These are phyloP conservation scores for Torymus tubicola DNA, from an alignment of 2,888 invertebrate species.

Conservation along the genomic window DNA sequence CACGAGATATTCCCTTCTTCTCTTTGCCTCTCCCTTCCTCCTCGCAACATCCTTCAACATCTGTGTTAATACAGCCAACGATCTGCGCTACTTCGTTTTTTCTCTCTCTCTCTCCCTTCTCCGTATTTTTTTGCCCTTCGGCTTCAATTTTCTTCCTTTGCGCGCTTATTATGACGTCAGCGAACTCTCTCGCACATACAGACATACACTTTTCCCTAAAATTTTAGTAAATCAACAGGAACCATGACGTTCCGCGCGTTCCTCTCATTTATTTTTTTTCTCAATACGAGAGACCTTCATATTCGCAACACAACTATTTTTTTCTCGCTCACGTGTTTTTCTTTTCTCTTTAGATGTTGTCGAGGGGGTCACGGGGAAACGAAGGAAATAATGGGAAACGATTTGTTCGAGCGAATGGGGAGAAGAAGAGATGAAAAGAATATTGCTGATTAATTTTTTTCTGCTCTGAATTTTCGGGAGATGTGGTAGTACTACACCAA, in stretches of 20 bases:
- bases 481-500: too few species aligned
- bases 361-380: neutral
- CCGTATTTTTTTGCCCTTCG: neutral
- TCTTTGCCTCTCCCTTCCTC: neutral
- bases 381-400: conserved; percentile 27
- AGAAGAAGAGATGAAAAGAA: neutral
- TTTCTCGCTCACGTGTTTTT: neutral
- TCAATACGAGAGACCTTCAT: too few species aligned
- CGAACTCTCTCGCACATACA: neutral
- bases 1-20: neutral
- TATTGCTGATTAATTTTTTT: conserved; percentile 41
- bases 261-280: conserved; percentile 37
- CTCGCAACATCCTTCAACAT: neutral
- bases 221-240: conserved; percentile 47
- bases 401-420: conserved; percentile 16
- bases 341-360: neutral
- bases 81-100: neutral
- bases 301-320: conserved; percentile 7
- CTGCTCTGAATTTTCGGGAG: neutral
- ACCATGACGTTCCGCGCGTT: conserved; percentile 1
- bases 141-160: conserved; percentile 25
- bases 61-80: conserved; percentile 18
- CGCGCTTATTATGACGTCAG: conserved; percentile 26
- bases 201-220: neutral
- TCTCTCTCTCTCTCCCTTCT: neutral